Evolutionary conservation across 2,113 vertebrate genomes (phyloP).

Genomic region (Gorsachius goisagi): DNA sequence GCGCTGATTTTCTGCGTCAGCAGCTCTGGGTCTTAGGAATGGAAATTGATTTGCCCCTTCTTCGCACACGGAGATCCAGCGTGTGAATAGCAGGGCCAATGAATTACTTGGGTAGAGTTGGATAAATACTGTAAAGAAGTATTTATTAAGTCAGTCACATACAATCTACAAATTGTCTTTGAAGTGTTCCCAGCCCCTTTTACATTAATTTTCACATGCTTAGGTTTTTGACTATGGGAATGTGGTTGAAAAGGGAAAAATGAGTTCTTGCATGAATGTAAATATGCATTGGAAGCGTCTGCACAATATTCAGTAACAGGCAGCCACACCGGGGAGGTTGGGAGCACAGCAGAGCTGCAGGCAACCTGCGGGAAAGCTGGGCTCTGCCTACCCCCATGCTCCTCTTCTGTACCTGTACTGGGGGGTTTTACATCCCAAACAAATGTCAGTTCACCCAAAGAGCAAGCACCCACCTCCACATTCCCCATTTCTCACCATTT

Average conservation of each 20-base stretch:
- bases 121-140: conserved; percentile 28
- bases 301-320: neutral
- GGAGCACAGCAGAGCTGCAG: neutral
- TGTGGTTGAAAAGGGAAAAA: neutral
- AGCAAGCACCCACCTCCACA: rapidly evolving
- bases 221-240: neutral
- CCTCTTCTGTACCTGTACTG: neutral
- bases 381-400: neutral
- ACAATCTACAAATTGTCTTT: conserved; percentile 40
- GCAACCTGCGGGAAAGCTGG: neutral
- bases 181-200: conserved; percentile 3
- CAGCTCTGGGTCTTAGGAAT: conserved; percentile 10
- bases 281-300: neutral
- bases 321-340: neutral
- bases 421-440: neutral
- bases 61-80: neutral
- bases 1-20: neutral
- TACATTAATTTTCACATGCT: conserved; percentile 29
- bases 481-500: neutral
- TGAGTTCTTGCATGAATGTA: neutral
- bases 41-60: conserved; percentile 50
- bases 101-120: conserved; percentile 32
- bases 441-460: neutral
- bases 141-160: conserved; percentile 39
- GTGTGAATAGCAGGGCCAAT: conserved; percentile 3